Conservation (phyloP, 2,888 invertebrate species). For the Glyphotaelius pellucidus region DNA sequence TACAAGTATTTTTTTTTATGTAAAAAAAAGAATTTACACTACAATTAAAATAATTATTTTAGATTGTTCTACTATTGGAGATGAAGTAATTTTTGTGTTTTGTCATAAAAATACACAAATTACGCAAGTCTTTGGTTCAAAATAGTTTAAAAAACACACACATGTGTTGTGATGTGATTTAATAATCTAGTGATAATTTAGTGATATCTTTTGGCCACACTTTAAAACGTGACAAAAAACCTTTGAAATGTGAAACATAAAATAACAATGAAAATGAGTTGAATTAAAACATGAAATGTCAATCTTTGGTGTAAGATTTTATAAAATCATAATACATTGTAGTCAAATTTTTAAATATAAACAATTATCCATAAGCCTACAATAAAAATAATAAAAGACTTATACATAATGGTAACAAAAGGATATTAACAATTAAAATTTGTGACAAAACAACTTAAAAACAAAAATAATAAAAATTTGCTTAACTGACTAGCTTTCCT, state of each 20-base stretch:
- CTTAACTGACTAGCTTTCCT: conserved; percentile 67
- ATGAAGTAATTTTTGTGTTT: neutral
- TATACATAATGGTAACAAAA: conserved; percentile 19
- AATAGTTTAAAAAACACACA: neutral
- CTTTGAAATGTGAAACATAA: neutral
- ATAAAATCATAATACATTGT: neutral
- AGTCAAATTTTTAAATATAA: neutral
- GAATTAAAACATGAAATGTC: neutral
- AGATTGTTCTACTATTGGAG: neutral
- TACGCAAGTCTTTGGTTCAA: neutral
- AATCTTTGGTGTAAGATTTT: neutral
- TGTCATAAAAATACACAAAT: neutral
- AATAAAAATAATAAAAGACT: conserved; percentile 11
- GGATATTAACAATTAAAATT: conserved; percentile 13
- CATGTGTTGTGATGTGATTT: neutral
- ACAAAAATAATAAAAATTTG: conserved; percentile 58
- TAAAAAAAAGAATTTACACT: neutral
- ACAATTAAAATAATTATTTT: conserved; percentile 2
- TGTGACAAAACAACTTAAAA: conserved; percentile 47
- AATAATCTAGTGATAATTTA: neutral
- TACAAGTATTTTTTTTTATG: conserved; percentile 55
- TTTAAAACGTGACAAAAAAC: neutral
- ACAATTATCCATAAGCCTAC: neutral
- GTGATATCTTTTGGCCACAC: neutral
- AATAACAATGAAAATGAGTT: too few relatives aligned